Conservation (phyloP, 2,113 vertebrate genomes). For the Callionymus lyra region DNA sequence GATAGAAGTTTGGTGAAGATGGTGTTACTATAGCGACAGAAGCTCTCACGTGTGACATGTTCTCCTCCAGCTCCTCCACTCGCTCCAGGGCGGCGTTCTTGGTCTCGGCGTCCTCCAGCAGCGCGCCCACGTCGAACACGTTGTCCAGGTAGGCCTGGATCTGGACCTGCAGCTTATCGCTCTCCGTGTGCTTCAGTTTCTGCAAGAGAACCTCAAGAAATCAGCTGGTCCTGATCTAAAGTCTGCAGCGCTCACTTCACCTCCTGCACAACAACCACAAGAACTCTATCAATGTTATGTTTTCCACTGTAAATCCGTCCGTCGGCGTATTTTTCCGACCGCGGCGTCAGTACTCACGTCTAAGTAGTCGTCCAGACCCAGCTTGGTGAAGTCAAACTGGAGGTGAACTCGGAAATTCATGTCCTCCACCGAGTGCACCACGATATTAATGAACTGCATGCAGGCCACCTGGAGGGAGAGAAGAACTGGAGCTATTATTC, state of each 20-base stretch:
- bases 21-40: neutral
- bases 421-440: slow-evolving; percentile 95
- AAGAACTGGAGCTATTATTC: neutral
- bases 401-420: slow-evolving; percentile 97
- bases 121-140: slow-evolving; percentile 87
- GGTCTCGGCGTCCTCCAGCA: slow-evolving; percentile 92
- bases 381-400: slow-evolving; percentile 92
- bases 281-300: neutral
- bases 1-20: neutral
- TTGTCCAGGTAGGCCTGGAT: slow-evolving; percentile 97
- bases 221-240: slow-evolving; percentile 1
- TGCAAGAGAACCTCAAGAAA: slow-evolving; percentile 38
- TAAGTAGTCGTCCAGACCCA: slow-evolving; percentile 89
- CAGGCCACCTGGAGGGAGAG: slow-evolving; percentile 79
- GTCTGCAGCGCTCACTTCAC: slow-evolving; percentile 7
- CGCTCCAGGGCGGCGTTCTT: slow-evolving; percentile 95
- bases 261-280: slow-evolving; percentile 14
- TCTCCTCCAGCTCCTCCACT: slow-evolving; percentile 94
- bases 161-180: slow-evolving; percentile 93
- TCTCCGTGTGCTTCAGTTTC: slow-evolving; percentile 95
- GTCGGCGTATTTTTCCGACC: slow-evolving; percentile 4
- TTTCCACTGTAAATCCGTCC: slow-evolving; percentile 3
- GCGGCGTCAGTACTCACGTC: slow-evolving; percentile 67
- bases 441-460: slow-evolving; percentile 99
- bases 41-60: slow-evolving; percentile 84